phyloP scores from a whole-genome alignment of 2,797 vertebrate species.

The Pangasius macronema region DNA sequence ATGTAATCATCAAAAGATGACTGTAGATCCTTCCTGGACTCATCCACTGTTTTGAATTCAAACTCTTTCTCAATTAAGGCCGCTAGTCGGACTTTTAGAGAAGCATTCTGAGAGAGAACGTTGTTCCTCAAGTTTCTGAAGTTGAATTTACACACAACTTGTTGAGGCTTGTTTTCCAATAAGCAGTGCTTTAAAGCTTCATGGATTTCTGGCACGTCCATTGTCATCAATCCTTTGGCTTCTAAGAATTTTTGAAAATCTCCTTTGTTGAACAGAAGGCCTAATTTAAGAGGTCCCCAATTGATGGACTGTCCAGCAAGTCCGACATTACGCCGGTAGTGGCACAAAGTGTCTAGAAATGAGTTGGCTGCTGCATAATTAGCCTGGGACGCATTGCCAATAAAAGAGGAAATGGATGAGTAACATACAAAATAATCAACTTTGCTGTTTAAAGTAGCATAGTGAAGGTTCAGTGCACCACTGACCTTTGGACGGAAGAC shows the following conservation, averaged over 20 bases:
- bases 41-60: constrained; percentile 20
- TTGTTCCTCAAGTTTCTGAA: constrained; percentile 68
- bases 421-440: constrained; percentile 88
- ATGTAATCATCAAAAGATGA: constrained; percentile 69
- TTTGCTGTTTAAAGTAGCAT: constrained; percentile 72
- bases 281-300: constrained; percentile 86
- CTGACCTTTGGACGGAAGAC: constrained; percentile 84
- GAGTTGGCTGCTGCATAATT: constrained; percentile 88
- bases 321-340: constrained; percentile 79
- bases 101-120: constrained; percentile 66
- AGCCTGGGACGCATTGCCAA: constrained; percentile 81
- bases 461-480: constrained; percentile 82
- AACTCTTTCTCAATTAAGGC: constrained; percentile 68
- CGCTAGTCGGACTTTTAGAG: constrained; percentile 68
- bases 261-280: constrained; percentile 77
- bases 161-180: constrained; percentile 75
- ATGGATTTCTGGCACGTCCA: constrained; percentile 77
- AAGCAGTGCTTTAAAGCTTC: constrained; percentile 78
- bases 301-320: constrained; percentile 83
- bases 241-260: constrained; percentile 75
- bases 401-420: constrained; percentile 82
- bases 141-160: constrained; percentile 78
- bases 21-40: constrained; percentile 44
- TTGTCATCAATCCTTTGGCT: constrained; percentile 78
- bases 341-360: constrained; percentile 84